Conservation (phyloP, 2,888 invertebrate genomes). For the Heliconius cydno region DNA sequence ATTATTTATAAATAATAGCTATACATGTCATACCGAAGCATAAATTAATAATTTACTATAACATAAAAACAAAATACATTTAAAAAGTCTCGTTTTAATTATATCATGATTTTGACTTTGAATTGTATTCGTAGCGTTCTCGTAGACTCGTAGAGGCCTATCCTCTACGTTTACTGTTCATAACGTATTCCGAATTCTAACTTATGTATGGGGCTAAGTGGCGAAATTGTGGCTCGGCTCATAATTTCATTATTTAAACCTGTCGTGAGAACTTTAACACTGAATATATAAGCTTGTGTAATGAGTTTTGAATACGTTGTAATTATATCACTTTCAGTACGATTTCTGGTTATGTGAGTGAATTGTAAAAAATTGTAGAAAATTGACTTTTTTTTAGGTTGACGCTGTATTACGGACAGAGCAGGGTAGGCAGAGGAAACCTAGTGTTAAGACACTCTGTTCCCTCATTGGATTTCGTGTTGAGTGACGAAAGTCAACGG, state of each 20-base stretch:
- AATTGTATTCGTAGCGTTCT: not conserved
- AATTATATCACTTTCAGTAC: not conserved
- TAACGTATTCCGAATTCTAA: slow-evolving; percentile 34
- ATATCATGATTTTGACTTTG: not conserved
- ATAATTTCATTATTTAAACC: slow-evolving; percentile 30
- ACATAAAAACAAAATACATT: not conserved
- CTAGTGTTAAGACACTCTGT: too few relatives aligned
- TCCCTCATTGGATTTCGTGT: too few relatives aligned
- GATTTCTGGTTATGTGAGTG: not conserved
- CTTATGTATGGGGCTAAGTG: slow-evolving; percentile 35
- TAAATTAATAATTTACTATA: not conserved
- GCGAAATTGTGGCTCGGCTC: slow-evolving; percentile 28
- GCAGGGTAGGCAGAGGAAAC: too few relatives aligned
- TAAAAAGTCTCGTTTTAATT: not conserved
- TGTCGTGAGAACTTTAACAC: slow-evolving; percentile 30
- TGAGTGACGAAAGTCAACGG: too few relatives aligned
- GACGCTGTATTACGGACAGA: too few relatives aligned
- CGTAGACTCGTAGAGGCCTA: slow-evolving; percentile 17
- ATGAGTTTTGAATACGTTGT: slow-evolving; percentile 1
- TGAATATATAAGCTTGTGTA: slow-evolving; percentile 18
- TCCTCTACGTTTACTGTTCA: slow-evolving; percentile 20
- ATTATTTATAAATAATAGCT: too few relatives aligned
- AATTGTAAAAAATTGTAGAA: not conserved
- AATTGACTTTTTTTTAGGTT: too few relatives aligned
- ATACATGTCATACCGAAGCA: not conserved